Conservation (phyloP, 1,140 invertebrate genomes). For the Drosophila kurseongensis region DNA sequence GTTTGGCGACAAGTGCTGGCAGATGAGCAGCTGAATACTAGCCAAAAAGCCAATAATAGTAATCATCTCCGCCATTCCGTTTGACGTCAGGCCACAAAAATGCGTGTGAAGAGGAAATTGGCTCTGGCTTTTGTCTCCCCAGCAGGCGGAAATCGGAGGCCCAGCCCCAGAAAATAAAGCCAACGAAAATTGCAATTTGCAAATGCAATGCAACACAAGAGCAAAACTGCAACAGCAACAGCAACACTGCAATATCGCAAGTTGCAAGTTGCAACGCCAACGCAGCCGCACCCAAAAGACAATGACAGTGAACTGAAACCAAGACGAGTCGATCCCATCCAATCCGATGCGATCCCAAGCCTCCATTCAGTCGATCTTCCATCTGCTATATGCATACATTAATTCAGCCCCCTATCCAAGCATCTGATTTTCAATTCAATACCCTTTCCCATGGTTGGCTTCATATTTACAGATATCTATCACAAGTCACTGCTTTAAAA, state of each 20-base stretch:
- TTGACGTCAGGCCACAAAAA: conserved; percentile 61
- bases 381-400: conserved; percentile 21
- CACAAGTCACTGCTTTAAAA: background rate
- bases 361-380: conserved; percentile 5
- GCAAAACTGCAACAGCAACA: conserved; percentile 11
- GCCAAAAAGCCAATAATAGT: conserved; percentile 9
- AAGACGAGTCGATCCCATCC: conserved; percentile 8
- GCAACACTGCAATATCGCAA: background rate
- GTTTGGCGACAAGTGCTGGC: conserved; percentile 66
- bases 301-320: conserved; percentile 57
- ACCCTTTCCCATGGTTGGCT: conserved; percentile 2
- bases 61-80: conserved; percentile 13
- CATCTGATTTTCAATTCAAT: background rate
- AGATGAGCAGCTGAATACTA: conserved; percentile 7
- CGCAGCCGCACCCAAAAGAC: conserved; percentile 41
- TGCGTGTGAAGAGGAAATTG: conserved; percentile 48
- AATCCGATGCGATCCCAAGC: conserved; percentile 2
- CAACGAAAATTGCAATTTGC: conserved; percentile 24
- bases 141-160: conserved; percentile 54
- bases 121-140: conserved; percentile 13
- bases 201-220: conserved; percentile 30
- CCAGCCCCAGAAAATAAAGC: conserved; percentile 24
- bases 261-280: conserved; percentile 27
- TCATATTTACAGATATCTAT: background rate
- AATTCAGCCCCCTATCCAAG: conserved; percentile 5